These are phyloP conservation scores for Nomada fabriciana DNA, from an alignment of 2,888 invertebrate species.

Conservation along the genomic window DNA sequence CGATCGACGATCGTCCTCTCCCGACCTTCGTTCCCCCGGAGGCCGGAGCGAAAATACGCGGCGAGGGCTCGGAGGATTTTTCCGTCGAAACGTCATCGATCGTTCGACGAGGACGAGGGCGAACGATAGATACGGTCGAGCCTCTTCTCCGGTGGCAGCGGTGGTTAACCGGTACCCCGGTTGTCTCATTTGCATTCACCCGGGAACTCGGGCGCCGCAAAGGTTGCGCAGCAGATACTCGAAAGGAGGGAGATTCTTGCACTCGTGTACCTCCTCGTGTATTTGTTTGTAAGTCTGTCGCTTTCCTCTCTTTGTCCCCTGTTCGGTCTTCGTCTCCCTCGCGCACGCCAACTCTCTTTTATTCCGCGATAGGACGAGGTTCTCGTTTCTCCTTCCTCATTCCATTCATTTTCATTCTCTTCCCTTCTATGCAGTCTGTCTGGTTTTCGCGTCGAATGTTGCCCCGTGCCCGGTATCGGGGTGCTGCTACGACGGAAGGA, in stretches of 20 bases:
- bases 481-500: slow-evolving; percentile 12
- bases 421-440: slow-evolving; percentile 31
- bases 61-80: slow-evolving; percentile 15
- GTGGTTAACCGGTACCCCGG: slow-evolving; percentile 77
- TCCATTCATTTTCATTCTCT: slow-evolving; percentile 68
- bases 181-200: slow-evolving; percentile 82
- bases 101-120: slow-evolving; percentile 32
- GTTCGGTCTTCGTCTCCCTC: slow-evolving; percentile 37
- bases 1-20: background rate
- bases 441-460: slow-evolving; percentile 22
- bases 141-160: slow-evolving; percentile 77
- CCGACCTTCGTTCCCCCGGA: too few species aligned
- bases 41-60: background rate
- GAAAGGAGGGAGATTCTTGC: slow-evolving; percentile 56
- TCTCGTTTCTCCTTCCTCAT: slow-evolving; percentile 73
- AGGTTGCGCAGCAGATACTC: slow-evolving; percentile 57
- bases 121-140: slow-evolving; percentile 75
- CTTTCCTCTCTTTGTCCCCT: slow-evolving; percentile 57
- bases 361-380: slow-evolving; percentile 56
- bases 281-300: slow-evolving; percentile 60
- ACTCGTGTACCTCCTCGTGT: slow-evolving; percentile 60
- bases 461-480: background rate
- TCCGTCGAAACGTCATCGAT: slow-evolving; percentile 52
- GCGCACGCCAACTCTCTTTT: slow-evolving; percentile 49
- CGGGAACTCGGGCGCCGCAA: slow-evolving; percentile 68